These are phyloP conservation scores for Heliconius charithonia DNA, from an alignment of 2,888 invertebrate genomes.

Conservation along the genomic window DNA sequence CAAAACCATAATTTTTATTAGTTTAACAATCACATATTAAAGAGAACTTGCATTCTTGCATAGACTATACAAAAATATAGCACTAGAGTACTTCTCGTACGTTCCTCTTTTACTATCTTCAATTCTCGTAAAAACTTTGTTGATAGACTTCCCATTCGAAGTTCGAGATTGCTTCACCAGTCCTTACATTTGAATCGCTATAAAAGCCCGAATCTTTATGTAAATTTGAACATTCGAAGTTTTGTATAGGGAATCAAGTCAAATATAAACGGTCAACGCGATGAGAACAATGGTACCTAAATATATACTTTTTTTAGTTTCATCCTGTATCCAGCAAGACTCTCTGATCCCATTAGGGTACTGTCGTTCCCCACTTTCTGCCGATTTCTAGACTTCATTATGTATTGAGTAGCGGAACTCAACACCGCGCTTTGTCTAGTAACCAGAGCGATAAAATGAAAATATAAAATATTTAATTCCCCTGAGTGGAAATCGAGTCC, in stretches of 20 bases:
- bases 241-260: conserved; percentile 36
- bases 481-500: too few relatives aligned
- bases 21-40: not conserved
- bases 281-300: conserved; percentile 23
- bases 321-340: not conserved
- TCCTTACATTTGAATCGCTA: conserved; percentile 40
- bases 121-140: conserved; percentile 40
- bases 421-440: not conserved
- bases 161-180: conserved; percentile 37
- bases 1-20: too few relatives aligned
- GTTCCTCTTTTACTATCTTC: conserved; percentile 32
- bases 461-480: not conserved
- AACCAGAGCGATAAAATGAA: not conserved
- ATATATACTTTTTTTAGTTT: not conserved
- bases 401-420: not conserved
- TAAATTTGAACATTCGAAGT: conserved; percentile 34
- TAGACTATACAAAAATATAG: not conserved
- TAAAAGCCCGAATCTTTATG: conserved; percentile 39
- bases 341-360: not conserved
- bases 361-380: not conserved
- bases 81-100: not conserved
- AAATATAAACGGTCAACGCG: conserved; percentile 32
- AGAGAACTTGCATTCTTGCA: not conserved
- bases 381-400: not conserved
- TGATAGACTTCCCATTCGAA: conserved; percentile 33